A percentile compares a stretch with the other conserved stretches of the same genome.
phyloP scores from a whole-genome alignment of 1,140 invertebrate genomes.

The Formica exsecta region DNA sequence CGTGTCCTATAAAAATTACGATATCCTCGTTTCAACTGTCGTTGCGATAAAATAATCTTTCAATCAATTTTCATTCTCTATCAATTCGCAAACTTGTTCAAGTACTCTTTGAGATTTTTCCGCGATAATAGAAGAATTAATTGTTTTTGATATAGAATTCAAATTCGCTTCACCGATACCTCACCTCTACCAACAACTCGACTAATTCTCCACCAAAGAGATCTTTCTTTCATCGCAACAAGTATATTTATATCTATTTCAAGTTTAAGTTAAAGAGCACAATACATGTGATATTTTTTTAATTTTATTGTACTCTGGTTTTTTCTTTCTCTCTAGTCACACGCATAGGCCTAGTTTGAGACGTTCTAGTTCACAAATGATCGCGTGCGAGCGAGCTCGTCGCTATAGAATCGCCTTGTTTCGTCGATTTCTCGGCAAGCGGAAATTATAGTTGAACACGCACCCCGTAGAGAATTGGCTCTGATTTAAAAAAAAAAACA shows the following conservation, averaged over 20 bases:
- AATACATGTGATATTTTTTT: too few species aligned
- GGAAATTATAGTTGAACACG: neutral
- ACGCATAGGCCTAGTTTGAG: neutral
- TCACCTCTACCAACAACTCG: too few species aligned
- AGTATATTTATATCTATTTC: neutral
- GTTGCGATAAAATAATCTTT: neutral
- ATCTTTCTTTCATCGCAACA: neutral
- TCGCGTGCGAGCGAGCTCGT: slow-evolving; percentile 33
- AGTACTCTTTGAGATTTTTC: too few species aligned
- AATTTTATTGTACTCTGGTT: too few species aligned
- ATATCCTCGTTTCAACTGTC: neutral
- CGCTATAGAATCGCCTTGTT: slow-evolving; percentile 42
- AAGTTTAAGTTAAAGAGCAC: neutral
- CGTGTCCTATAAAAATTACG: neutral
- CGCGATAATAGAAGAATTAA: too few species aligned
- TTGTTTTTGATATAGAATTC: neutral
- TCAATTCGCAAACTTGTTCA: too few species aligned
- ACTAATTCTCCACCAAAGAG: neutral
- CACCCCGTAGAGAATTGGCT: neutral
- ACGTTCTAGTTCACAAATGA: slow-evolving; percentile 14
- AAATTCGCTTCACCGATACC: neutral
- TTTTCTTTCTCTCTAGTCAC: too few species aligned
- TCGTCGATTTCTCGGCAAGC: slow-evolving; percentile 39
- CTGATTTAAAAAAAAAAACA: neutral
- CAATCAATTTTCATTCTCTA: neutral